phyloP scores from a whole-genome alignment of 2,113 vertebrate species.

The Seriola quinqueradiata region DNA sequence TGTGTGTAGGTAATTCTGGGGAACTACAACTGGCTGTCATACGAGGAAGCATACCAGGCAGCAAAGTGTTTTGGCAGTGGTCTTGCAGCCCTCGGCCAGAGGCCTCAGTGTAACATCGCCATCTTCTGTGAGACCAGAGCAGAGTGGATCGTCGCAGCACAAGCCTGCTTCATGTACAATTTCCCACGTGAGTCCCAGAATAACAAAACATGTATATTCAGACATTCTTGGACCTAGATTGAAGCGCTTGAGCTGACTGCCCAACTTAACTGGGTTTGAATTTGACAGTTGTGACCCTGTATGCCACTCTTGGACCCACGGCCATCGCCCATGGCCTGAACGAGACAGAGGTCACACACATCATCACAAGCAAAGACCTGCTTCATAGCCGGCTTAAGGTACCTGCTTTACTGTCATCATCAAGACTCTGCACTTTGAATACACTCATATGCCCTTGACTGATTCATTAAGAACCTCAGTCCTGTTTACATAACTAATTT shows the following conservation, averaged over 20 bases:
- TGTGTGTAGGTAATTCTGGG: conserved; percentile 93
- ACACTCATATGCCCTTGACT: not conserved
- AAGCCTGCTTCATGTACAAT: conserved; percentile 98
- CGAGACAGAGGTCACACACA: conserved; percentile 96
- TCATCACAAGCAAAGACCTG: conserved; percentile 96
- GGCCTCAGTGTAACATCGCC: conserved; percentile 92
- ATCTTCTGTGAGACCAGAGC: conserved; percentile 98
- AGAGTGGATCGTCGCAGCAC: conserved; percentile 94
- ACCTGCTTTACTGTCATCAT: not conserved
- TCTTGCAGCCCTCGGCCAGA: conserved; percentile 92
- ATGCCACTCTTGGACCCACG: conserved; percentile 92
- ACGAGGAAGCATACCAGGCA: conserved; percentile 89
- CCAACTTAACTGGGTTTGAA: not conserved
- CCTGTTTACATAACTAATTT: conserved; percentile 20
- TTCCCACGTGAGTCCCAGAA: conserved; percentile 90
- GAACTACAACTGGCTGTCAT: conserved; percentile 94
- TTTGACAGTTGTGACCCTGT: conserved; percentile 93
- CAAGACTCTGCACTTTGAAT: not conserved
- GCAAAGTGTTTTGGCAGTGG: conserved; percentile 93
- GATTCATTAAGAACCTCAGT: not conserved
- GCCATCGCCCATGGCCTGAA: conserved; percentile 96
- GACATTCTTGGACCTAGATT: rapidly evolving
- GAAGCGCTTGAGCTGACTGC: not conserved
- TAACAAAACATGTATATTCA: not conserved
- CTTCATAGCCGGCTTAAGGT: conserved; percentile 96